Conservation (phyloP, 2,888 invertebrate species). For the Cantharis nigra region DNA sequence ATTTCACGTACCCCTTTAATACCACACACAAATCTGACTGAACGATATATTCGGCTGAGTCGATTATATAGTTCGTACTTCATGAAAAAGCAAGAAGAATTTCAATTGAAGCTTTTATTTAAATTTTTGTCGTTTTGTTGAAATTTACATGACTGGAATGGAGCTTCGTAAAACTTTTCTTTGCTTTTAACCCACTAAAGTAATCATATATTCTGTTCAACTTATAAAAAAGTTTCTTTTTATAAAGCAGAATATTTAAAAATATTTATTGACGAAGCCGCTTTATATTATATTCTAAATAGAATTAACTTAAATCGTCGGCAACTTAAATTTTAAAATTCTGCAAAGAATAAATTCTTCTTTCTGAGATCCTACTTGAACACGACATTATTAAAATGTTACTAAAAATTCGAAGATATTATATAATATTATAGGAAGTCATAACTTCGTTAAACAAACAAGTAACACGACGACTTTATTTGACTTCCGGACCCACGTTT, state of each 20-base stretch:
- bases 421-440: background rate
- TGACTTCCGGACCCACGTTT: background rate
- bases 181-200: conserved; percentile 7
- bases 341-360: background rate
- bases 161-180: conserved; percentile 13
- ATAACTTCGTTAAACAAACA: background rate
- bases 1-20: conserved; percentile 34
- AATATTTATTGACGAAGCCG: background rate
- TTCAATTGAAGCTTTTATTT: conserved; percentile 31
- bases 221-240: conserved; percentile 3
- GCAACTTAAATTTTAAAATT: background rate
- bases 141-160: conserved; percentile 17
- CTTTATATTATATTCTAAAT: background rate
- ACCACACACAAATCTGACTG: conserved; percentile 32
- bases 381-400: background rate
- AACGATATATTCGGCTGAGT: conserved; percentile 32
- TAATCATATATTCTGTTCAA: conserved; percentile 15
- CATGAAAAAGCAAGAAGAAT: conserved; percentile 28
- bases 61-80: conserved; percentile 34
- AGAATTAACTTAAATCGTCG: background rate
- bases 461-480: background rate
- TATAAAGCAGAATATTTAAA: background rate
- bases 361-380: background rate
- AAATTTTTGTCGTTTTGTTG: conserved; percentile 27
- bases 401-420: background rate